Evolutionary conservation across 2,888 invertebrate species (phyloP).

Genomic region (Sinopyrophorus schimmeli): DNA sequence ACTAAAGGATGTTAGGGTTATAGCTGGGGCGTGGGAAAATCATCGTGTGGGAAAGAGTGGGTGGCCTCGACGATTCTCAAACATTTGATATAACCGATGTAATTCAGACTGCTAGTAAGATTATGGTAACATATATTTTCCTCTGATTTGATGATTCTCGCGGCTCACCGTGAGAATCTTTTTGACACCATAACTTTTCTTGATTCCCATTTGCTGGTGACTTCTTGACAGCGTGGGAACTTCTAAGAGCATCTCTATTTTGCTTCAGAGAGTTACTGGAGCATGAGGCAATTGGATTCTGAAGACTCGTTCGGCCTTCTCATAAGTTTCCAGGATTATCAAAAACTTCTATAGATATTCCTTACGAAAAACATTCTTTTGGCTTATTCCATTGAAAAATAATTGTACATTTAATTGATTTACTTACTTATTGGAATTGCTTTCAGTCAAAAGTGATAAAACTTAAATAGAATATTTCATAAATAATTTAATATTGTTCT

Average conservation of each 20-base stretch:
- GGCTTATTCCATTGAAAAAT: too few species aligned
- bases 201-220: conserved; percentile 21
- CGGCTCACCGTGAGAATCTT: conserved; percentile 39
- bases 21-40: conserved; percentile 78
- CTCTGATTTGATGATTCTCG: conserved; percentile 44
- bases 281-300: conserved; percentile 98
- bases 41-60: conserved; percentile 82
- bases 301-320: conserved; percentile 93
- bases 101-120: conserved; percentile 46
- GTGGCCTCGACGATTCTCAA: conserved; percentile 68
- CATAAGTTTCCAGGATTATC: too few species aligned
- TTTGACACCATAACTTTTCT: conserved; percentile 24
- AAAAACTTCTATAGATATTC: too few species aligned
- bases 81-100: conserved; percentile 57
- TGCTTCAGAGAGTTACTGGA: conserved; percentile 21
- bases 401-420: too few species aligned
- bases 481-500: too few species aligned
- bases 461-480: too few species aligned
- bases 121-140: conserved; percentile 41
- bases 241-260: conserved; percentile 20
- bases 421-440: too few species aligned
- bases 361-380: too few species aligned
- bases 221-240: conserved; percentile 36
- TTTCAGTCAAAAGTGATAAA: too few species aligned
- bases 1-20: conserved; percentile 71